Evolutionary conservation across 2,113 vertebrate species (phyloP).

Genomic region (Delphinus delphis): DNA sequence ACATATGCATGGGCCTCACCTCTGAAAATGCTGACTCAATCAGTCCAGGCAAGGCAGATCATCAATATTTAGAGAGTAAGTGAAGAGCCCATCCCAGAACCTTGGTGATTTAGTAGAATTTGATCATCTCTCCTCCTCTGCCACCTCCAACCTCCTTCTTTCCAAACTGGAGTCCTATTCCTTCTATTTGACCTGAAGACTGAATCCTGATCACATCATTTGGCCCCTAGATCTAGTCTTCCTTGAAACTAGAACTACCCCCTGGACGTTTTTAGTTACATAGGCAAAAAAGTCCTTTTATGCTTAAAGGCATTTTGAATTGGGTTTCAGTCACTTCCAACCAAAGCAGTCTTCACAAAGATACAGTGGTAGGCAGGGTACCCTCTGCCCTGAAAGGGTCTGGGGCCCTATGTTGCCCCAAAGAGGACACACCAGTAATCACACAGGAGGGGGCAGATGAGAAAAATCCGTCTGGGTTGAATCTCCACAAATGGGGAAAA

Average conservation of each 20-base stretch:
- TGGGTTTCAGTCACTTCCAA: background rate
- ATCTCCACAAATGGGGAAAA: background rate
- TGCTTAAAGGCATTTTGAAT: background rate
- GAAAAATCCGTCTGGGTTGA: background rate
- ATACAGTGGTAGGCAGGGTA: background rate
- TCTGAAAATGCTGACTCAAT: background rate
- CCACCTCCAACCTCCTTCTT: background rate
- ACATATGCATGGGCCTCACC: background rate
- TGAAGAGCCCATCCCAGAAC: background rate
- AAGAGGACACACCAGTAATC: background rate
- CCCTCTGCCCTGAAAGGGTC: background rate
- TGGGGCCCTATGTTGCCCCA: background rate
- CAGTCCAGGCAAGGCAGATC: background rate
- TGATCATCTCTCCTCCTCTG: background rate
- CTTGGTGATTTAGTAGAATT: background rate
- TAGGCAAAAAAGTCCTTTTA: background rate
- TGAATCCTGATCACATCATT: background rate
- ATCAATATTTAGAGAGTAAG: background rate
- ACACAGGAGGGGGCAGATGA: background rate
- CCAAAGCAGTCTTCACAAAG: background rate
- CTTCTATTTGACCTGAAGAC: background rate
- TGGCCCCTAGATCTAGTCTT: background rate
- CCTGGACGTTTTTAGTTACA: background rate
- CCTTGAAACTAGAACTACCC: conserved; percentile 3
- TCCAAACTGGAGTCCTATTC: background rate